These are phyloP conservation scores for Gymnopithys bicolor DNA, from an alignment of 2,797 vertebrate genomes.

Conservation along the genomic window DNA sequence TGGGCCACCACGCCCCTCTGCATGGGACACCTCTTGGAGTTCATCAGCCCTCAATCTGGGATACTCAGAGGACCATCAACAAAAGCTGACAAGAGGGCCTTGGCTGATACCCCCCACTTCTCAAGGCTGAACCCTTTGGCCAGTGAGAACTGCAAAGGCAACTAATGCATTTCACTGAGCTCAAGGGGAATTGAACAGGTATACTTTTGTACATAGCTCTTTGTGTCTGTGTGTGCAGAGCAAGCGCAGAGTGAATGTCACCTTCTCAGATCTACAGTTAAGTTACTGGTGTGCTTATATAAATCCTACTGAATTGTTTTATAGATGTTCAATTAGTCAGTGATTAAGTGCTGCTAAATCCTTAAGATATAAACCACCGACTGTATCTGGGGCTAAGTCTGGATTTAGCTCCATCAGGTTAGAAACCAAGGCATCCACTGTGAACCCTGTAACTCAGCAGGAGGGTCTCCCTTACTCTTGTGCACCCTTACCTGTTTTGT, in stretches of 20 bases:
- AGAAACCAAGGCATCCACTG: neutral
- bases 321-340: neutral
- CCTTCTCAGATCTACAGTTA: neutral
- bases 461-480: neutral
- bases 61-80: neutral
- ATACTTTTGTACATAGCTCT: too few species aligned
- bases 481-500: neutral
- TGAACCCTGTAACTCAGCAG: neutral
- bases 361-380: rapidly evolving
- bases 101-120: neutral
- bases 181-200: neutral
- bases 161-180: neutral
- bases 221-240: neutral
- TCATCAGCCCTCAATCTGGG: neutral
- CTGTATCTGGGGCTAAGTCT: neutral
- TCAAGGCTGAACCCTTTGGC: neutral
- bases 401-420: neutral
- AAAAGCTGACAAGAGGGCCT: neutral
- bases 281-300: neutral
- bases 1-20: neutral
- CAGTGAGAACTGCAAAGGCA: neutral
- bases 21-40: neutral
- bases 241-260: neutral
- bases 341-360: neutral
- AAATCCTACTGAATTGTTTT: neutral